Conservation (phyloP, 2,888 invertebrate genomes). For the Ophioninae sp. region DNA sequence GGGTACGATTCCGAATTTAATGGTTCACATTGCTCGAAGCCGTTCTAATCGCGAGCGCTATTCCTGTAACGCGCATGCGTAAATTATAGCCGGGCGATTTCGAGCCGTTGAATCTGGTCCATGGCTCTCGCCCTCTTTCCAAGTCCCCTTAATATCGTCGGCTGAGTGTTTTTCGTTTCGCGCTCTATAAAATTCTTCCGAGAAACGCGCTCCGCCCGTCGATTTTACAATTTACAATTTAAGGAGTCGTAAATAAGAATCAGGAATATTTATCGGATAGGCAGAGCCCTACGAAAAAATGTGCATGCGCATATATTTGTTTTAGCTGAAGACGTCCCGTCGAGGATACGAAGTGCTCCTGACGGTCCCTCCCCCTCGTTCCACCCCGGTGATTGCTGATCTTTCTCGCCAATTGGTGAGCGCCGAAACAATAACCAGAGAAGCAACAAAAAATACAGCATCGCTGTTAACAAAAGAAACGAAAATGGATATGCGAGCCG, state of each 20-base stretch:
- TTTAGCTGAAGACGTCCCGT: constrained; percentile 50
- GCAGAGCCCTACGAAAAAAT: constrained; percentile 13
- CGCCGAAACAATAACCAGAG: constrained; percentile 20
- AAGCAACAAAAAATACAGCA: constrained; percentile 34
- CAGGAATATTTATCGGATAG: constrained; percentile 55
- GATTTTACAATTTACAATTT: constrained; percentile 62
- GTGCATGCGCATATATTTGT: background rate
- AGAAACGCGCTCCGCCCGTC: constrained; percentile 49
- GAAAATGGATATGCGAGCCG: constrained; percentile 1
- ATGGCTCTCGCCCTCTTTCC: constrained; percentile 22
- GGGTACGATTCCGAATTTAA: constrained; percentile 49
- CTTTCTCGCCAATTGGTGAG: constrained; percentile 31
- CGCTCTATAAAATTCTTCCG: constrained; percentile 48
- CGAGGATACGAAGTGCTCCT: constrained; percentile 48
- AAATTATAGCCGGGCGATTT: constrained; percentile 18
- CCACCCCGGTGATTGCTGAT: constrained; percentile 32
- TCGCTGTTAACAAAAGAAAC: constrained; percentile 7
- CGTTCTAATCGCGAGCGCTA: constrained; percentile 9
- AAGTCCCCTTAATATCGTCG: constrained; percentile 18
- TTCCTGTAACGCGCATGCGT: background rate
- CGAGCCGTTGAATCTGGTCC: constrained; percentile 10
- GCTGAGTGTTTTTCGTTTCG: constrained; percentile 8
- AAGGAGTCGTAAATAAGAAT: constrained; percentile 62
- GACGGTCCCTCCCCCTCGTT: constrained; percentile 8
- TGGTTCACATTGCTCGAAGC: constrained; percentile 5